Base-by-base conservation (phyloP, 1,140 invertebrate genomes). In the Leptopilina clavipes region DNA sequence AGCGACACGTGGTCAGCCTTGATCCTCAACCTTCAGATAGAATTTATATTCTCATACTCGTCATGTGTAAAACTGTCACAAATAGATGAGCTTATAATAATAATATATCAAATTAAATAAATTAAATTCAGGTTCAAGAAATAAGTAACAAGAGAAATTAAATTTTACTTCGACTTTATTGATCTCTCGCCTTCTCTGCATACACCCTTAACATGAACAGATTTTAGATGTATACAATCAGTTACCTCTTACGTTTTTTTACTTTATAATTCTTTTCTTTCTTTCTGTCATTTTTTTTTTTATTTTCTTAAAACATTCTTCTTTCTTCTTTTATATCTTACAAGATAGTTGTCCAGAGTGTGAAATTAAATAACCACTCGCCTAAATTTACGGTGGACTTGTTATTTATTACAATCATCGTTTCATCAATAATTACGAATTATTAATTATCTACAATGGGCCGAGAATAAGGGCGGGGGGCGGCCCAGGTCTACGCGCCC, bases 381-480 rank as follows among this genome's bases (percentile, higher is more conserved):
- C 73, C 77, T 78, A 81, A n/a, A 89, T 81, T 80, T 81, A 59
- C 56, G 83, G 81, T 83, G 81, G 81, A 83, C 72, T 65, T 79
- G 73, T 82, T 83, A 52, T 52, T 79, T 72, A 19, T 19, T 73
- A 37, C 78, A 80, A 85, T 86, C 82, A 85, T 84, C 75, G 70
- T 52, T 81, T 83, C 81, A 80, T 84, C 81, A 81, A 81, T 79
- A 72, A 79, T 85, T 84, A 86, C 80, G 82, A 82, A 81, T 86
- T 77, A 83, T 82, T 86, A 89, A 88, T 89, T 90, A 90, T 91
- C 89, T 91, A 91, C 89, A 91, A 90, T 84, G 89, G 89, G 89
- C 89, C 89, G 89, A 90, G 84, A 84, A 79, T 87, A 86, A 88
- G 86, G 88, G 89, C 86, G 86, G 86, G 89, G 89, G 88, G 89